phyloP scores from a whole-genome alignment of 1,140 invertebrate genomes.

The Arion vulgaris region DNA sequence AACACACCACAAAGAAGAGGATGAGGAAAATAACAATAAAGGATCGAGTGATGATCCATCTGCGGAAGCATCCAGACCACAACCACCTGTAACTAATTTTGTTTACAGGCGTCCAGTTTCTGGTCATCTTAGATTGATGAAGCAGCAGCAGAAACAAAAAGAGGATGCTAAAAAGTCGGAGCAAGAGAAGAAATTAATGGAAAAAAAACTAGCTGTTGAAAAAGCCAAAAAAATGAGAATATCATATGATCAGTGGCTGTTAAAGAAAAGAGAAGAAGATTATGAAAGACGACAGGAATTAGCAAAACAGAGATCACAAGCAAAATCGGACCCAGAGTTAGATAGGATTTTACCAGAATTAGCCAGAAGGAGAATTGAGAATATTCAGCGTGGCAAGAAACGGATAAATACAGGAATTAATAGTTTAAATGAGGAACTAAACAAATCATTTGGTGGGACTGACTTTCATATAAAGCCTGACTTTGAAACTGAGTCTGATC shows the following conservation, averaged over 20 bases:
- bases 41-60: not conserved
- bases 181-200: slow-evolving; percentile 11
- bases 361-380: slow-evolving; percentile 57
- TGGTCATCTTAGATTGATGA: slow-evolving; percentile 58
- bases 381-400: slow-evolving; percentile 55
- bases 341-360: slow-evolving; percentile 58
- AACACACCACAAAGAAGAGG: not conserved
- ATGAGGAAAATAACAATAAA: not conserved
- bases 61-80: not conserved
- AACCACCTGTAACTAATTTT: slow-evolving; percentile 53
- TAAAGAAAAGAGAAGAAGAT: slow-evolving; percentile 58
- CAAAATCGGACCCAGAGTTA: slow-evolving; percentile 63
- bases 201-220: slow-evolving; percentile 33
- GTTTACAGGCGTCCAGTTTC: slow-evolving; percentile 63
- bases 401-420: slow-evolving; percentile 59
- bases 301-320: slow-evolving; percentile 51
- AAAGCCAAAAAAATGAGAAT: slow-evolving; percentile 51
- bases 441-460: slow-evolving; percentile 55
- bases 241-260: slow-evolving; percentile 64
- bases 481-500: slow-evolving; percentile 27
- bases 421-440: slow-evolving; percentile 50
- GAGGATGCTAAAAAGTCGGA: slow-evolving; percentile 30
- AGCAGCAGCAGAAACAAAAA: slow-evolving; percentile 43
- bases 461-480: slow-evolving; percentile 36
- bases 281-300: slow-evolving; percentile 47